phyloP scores from a whole-genome alignment of 2,888 invertebrate genomes.

The Caradrina clavipalpis region DNA sequence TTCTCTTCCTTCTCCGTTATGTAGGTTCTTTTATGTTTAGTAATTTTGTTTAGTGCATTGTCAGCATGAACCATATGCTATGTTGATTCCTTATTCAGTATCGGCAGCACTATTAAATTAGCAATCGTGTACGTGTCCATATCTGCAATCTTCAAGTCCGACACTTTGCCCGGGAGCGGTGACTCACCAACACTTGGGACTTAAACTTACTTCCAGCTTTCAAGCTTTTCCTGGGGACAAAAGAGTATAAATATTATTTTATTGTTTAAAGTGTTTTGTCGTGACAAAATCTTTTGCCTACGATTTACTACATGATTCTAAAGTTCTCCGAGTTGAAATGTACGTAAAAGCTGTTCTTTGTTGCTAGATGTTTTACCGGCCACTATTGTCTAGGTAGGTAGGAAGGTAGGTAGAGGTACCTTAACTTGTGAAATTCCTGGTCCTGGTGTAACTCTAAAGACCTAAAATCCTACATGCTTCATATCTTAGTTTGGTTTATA shows the following conservation, averaged over 20 bases:
- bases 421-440: neutral
- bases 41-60: neutral
- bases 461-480: neutral
- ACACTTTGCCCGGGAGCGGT: slow-evolving; percentile 41
- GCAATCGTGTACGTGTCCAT: slow-evolving; percentile 32
- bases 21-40: neutral
- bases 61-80: neutral
- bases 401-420: too few relatives aligned
- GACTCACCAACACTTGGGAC: slow-evolving; percentile 32
- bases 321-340: too few relatives aligned
- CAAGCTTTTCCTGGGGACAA: slow-evolving; percentile 16
- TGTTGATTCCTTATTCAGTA: slow-evolving; percentile 9
- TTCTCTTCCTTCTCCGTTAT: neutral
- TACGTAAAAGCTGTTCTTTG: too few relatives aligned
- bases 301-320: too few relatives aligned
- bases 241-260: slow-evolving; percentile 16
- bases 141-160: slow-evolving; percentile 49
- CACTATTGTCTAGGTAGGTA: too few relatives aligned
- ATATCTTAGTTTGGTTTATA: neutral
- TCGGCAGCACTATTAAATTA: slow-evolving; percentile 40
- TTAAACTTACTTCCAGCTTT: slow-evolving; percentile 46
- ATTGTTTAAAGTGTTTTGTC: slow-evolving; percentile 8
- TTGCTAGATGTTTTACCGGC: too few relatives aligned
- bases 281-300: too few relatives aligned
- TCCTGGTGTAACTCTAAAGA: neutral